Evolutionary conservation across 1,140 invertebrate genomes (phyloP), one percentile per base, ranked within the genome.

Genomic region (Formica exsecta): DNA sequence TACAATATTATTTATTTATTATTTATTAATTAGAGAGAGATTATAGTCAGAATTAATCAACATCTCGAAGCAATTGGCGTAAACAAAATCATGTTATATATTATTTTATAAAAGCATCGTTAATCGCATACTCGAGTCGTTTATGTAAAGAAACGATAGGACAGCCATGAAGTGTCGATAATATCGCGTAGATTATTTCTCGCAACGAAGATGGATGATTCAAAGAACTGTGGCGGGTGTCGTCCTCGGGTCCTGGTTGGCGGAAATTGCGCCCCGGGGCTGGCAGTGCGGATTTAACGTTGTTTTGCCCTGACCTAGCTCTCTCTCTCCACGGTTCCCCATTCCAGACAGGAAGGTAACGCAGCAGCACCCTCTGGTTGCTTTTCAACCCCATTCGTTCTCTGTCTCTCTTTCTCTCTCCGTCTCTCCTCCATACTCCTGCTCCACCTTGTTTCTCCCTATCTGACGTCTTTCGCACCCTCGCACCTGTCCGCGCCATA

Each of bases 251-350:
- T 74, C 13, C 76, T 65, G 84, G 62, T 71, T 71, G 79, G 66
- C 87, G 91, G 89, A 92, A 92, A 92, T 92, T 92, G 87, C 81
- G 86, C 89, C 89, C 86, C 70, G 81, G 87, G 89, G 87, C 86
- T 89, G 89, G 87, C 80, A 87, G 89, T 89, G 83, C 84, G 85
- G 81, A 87, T 89, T 90, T 86, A 86, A 84, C 91, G 87, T 92
- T 92, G 91, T 92, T 92, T 92, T 91, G 84, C 91, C 89, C 86
- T 92, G 89, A 92, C 87, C 91, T 91, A 92, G 87, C 90, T 89
- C 80, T 89, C 86, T 90, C 70, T 83, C 75, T 16, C 29, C 57
- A 3, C 79, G 51, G 36, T 36, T 62, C 73, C 85, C 87, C 76
- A 88, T 89, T 91, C 87, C 84, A 85, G 80, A 90, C 89, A 80